Evolutionary conservation across 1,140 invertebrate genomes (phyloP), one percentile per base, ranked within the genome.

Genomic region (Ceratosolen solmsi): DNA sequence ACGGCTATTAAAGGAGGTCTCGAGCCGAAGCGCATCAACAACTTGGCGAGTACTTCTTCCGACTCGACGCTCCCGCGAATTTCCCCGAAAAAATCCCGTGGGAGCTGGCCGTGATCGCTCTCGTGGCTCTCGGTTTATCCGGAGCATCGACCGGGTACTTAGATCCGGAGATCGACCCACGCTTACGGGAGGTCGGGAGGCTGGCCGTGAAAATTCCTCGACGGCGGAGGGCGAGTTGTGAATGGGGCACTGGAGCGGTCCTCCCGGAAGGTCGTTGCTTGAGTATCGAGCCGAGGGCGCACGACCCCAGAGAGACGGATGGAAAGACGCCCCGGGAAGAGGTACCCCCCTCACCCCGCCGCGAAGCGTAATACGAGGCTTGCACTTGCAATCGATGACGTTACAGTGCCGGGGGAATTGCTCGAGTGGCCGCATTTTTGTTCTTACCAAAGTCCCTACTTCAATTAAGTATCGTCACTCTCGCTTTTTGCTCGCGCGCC

Each of bases 181-280:
- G 49, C 1, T 1, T 27, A 41, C 11, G n/a, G 49, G 49, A 33
- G 71, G 15, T 15, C 46, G 71, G 3, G 71, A 2, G 22, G 11
- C n/a, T 27, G 46, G 46, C 17, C 58, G 58, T 33, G 60, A 79
- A n/a, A n/a, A 68, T 68, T 72, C 33, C 51, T 20, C 51, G 36
- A 58, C 25, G 51, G 68, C 51, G 30, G 46, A 54, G 68, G 51
- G 5, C 25, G 41, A 25, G 51, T 25, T 27, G 36, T 80, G 79
- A 73, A 73, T 80, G 79, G 79, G 79, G 79, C 79, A 80, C 70
- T 80, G 56, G 79, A 51, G 60, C 79, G 79, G 22, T 46, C 15
- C 63, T 68, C 27, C 22, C 33, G 22, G 25, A 54, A 60, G 65
- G 77, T 79, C 77, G 63, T 71, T 79, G 51, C 30, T 25, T 56